Base-by-base conservation (phyloP, 2,113 vertebrate species). In the Platycercus adscitus region DNA sequence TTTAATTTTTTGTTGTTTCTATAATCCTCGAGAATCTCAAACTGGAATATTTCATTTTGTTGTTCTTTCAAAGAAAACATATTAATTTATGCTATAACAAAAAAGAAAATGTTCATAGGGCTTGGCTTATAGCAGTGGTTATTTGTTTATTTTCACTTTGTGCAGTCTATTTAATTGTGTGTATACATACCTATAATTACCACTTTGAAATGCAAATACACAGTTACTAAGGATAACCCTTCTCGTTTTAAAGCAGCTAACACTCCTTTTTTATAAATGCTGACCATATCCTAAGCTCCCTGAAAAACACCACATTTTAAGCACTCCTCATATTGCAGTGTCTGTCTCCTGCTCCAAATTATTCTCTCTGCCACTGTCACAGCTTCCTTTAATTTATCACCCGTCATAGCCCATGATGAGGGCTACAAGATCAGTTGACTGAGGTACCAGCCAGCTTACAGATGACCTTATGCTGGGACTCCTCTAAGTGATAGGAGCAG, bases 111-210 rank as follows among this genome's bases (percentile, higher is more conserved):
- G 68, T 93, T 96, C 95, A 95, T 92, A 94, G 63, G 49, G 83
- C 88, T 93, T 93, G 92, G 86, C 81, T 93, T 95, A 87, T 80
- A 92, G 33, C 83, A 89, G 81, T 87, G 86, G 92, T 94, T 94
- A 96, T 94, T 96, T 97, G 96, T 97, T 96, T 97, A 92, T 96
- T 97, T 97, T 97, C 91, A 89, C 63, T 92, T 81, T 85, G 23
- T 82, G 66, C 73, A 89, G 73, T 63, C 84, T 88, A 72, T 96
- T 92, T 96, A 94, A 89, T 96, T 91, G 77, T 94, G 93, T 95
- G 68, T 96, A 95, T 78, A 89, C 93, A 87, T 86, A 81, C 61
- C 77, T 86, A 29, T 92, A 96, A 97, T 96, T 96, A 94, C 70
- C 83, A 79, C 96, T 97, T 96, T 97, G 93, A 96, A 97, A 96